Base-by-base conservation (phyloP, 2,113 vertebrate genomes). In the Rhabdornis inornatus region DNA sequence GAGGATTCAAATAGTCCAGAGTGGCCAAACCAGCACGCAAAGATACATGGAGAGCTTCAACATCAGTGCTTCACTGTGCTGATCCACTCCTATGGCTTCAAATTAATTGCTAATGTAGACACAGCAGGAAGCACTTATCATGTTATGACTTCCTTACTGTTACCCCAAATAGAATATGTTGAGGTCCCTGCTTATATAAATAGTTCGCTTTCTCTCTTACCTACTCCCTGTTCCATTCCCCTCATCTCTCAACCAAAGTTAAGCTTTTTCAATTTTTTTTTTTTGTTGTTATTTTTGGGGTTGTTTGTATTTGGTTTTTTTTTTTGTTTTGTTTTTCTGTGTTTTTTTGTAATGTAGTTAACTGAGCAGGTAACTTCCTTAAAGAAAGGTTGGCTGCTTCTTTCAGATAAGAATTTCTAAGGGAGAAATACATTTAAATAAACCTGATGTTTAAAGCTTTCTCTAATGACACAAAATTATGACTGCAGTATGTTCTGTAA, bases 391-490 rank as follows among this genome's bases (percentile, higher is more conserved):
- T 92, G 97, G 77, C 80, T 95, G 6, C 56, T 93, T 93, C 69
- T 94, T 89, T 85, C 68, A 92, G 59, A 69, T 94, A 78, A 94
- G 65, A 94, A 94, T 59, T 52, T 31, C 33, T 61, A 88, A 79
- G 47, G 42, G 87, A 92, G 61, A 53, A 95, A 87, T 90, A 88
- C 15, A 31, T 83, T 83, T 83, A 63, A 89, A 53, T 96, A 94
- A 96, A 57, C n/a, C 39, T 55, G 24, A 47, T 90, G 60, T 93
- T 92, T 55, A 83, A 65, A 84, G 16, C n/a, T 74, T 89, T 97
- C 88, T 95, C 35, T 83, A 90, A 47, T 88, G 90, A 69, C 85
- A 92, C 22, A 27, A 49, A 92, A 94, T 94, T 95, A 89, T 85
- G 79, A 60, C 19, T 57, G 28, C 55, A 83, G 30, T 89, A 75